Base-by-base conservation (phyloP, 2,888 invertebrate genomes). In the Norana najaformis region DNA sequence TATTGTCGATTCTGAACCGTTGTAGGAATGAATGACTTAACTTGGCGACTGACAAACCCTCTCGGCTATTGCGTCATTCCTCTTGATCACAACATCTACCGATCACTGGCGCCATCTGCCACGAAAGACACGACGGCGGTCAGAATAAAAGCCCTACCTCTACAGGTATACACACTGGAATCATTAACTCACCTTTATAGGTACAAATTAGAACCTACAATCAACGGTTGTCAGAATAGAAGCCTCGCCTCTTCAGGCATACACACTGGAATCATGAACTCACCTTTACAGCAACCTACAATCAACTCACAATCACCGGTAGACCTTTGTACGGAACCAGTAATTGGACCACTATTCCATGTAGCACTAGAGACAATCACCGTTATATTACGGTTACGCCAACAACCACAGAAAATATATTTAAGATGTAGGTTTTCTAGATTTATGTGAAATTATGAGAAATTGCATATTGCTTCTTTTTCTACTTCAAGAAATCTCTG, bases 11-110 rank as follows among this genome's bases (percentile, higher is more conserved):
- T 69, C 69, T 69, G 30, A 69, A n/a, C 6, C n/a, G 69, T n/a
- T 69, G n/a, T 69, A 85, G 85, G 36, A 85, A 85, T 85, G 85
- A 85, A 34, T 20, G 85, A 85, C 35, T 37, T 85, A 18, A 37
- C 36, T 0, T 85, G 85, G 85, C 35, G 85, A 85, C 37, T 85
- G 36, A 85, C 85, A 20, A 85, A 37, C 37, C n/a, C 85, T 36
- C 85, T 85, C 85, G 85, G 85, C 85, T 23, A 85, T 37, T 85
- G 85, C 37, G 85, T 85, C 85, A 85, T 85, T 36, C 85, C 85
- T 23, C 35, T 85, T 16, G 85, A 85, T 18, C 85, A 85, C 36
- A 35, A 85, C 85, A 18, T 85, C 36, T 85, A 85, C 37, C 36
- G 85, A 8, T 36, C 36, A 18, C 16, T 85, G 85, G 37, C 36